phyloP scores from a whole-genome alignment of 2,113 vertebrate species.

The Scophthalmus maximus region DNA sequence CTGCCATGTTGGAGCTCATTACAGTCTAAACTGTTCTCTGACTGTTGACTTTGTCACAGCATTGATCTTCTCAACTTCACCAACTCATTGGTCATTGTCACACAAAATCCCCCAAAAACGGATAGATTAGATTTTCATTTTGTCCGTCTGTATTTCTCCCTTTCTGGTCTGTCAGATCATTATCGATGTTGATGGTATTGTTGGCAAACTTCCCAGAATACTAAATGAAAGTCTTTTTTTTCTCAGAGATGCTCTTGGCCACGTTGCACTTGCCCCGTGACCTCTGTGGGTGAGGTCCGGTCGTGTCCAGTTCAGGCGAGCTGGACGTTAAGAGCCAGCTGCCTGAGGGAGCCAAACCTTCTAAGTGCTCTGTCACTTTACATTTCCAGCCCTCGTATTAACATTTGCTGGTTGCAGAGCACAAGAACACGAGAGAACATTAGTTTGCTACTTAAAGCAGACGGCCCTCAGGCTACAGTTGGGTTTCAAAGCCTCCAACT shows the following conservation, averaged over 20 bases:
- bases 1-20: too few relatives aligned
- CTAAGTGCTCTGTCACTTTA: background rate
- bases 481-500: background rate
- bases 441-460: background rate
- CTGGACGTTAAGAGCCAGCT: background rate
- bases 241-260: too few relatives aligned
- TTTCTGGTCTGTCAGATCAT: background rate
- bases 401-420: background rate
- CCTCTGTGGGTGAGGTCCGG: background rate
- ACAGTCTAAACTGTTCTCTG: conserved; percentile 30
- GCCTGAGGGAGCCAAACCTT: background rate
- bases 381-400: background rate
- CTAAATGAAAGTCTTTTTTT: background rate
- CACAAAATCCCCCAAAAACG: too few relatives aligned
- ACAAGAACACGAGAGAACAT: background rate
- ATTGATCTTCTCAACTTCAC: conserved; percentile 60
- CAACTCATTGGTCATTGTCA: conserved; percentile 70
- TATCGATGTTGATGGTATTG: background rate
- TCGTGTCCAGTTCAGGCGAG: too few relatives aligned
- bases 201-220: background rate
- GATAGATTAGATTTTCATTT: background rate
- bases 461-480: background rate
- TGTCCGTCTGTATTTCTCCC: background rate
- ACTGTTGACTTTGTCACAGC: conserved; percentile 61
- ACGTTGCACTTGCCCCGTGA: background rate